Percentiles rank a stretch among this genome's conserved stretches.
These are phyloP conservation scores for Psittacula cyanocephala DNA, from an alignment of 2,113 vertebrate genomes.

Conservation along the genomic window DNA sequence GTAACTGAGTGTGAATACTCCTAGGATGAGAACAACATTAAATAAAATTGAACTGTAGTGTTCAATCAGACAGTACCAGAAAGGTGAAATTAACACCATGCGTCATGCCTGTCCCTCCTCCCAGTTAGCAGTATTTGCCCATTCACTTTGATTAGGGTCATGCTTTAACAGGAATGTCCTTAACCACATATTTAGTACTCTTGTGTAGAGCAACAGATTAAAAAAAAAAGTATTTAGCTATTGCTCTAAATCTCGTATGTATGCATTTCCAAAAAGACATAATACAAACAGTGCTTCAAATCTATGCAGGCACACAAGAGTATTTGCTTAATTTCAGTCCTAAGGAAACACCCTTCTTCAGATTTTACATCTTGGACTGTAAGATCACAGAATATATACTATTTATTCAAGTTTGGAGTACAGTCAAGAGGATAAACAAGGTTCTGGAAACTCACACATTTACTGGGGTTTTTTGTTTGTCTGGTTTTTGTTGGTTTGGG, in stretches of 20 bases:
- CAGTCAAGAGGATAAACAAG: conserved; percentile 18
- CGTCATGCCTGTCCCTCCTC: fast-evolving
- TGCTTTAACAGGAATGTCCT: background rate
- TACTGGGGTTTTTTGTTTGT: background rate
- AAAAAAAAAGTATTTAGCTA: background rate
- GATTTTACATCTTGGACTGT: conserved; percentile 17
- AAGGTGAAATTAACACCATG: background rate
- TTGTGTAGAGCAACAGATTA: background rate
- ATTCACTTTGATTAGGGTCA: background rate
- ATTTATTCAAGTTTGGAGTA: background rate
- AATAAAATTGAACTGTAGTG: background rate
- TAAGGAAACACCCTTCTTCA: background rate
- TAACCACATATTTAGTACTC: background rate
- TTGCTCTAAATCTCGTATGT: background rate
- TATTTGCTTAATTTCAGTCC: background rate
- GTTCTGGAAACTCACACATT: conserved; percentile 14
- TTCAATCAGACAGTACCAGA: background rate
- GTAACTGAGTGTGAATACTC: background rate
- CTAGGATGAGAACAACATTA: background rate
- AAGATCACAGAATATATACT: background rate
- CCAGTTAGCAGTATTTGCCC: background rate
- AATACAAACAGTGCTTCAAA: background rate
- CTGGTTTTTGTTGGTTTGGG: background rate
- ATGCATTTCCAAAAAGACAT: background rate
- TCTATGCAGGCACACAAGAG: conserved; percentile 6